phyloP scores from a whole-genome alignment of 2,888 invertebrate genomes.

The Merodon equestris region DNA sequence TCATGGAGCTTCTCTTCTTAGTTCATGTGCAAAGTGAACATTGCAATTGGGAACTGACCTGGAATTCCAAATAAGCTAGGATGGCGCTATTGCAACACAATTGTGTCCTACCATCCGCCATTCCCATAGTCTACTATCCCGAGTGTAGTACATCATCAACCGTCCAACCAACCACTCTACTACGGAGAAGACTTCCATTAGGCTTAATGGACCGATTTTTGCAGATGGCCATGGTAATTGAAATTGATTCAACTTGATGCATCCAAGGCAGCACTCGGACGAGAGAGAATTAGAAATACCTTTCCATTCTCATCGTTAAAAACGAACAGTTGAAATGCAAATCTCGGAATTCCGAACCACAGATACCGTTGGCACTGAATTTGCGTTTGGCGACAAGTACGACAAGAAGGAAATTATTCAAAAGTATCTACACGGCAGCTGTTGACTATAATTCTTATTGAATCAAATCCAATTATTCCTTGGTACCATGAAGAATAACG shows the following conservation, averaged over 20 bases:
- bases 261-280: slow-evolving; percentile 8
- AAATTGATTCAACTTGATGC: slow-evolving; percentile 25
- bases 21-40: slow-evolving; percentile 2
- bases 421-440: slow-evolving; percentile 59
- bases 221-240: slow-evolving; percentile 4
- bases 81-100: background rate
- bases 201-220: slow-evolving; percentile 7
- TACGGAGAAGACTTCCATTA: slow-evolving; percentile 21
- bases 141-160: background rate
- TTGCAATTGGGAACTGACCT: slow-evolving; percentile 5
- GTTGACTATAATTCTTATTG: slow-evolving; percentile 44
- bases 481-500: slow-evolving; percentile 8
- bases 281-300: slow-evolving; percentile 44
- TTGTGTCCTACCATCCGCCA: background rate
- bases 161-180: slow-evolving; percentile 8
- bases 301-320: slow-evolving; percentile 11
- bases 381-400: slow-evolving; percentile 28
- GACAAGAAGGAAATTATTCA: slow-evolving; percentile 42
- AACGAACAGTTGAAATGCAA: background rate
- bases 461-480: slow-evolving; percentile 62
- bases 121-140: too few species aligned
- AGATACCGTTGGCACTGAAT: slow-evolving; percentile 40
- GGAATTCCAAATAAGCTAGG: background rate
- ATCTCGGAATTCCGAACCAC: slow-evolving; percentile 1
- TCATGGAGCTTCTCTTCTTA: background rate